phyloP scores from a whole-genome alignment of 92 coral and sea anemone species.

The Parazoanthus swiftii region DNA sequence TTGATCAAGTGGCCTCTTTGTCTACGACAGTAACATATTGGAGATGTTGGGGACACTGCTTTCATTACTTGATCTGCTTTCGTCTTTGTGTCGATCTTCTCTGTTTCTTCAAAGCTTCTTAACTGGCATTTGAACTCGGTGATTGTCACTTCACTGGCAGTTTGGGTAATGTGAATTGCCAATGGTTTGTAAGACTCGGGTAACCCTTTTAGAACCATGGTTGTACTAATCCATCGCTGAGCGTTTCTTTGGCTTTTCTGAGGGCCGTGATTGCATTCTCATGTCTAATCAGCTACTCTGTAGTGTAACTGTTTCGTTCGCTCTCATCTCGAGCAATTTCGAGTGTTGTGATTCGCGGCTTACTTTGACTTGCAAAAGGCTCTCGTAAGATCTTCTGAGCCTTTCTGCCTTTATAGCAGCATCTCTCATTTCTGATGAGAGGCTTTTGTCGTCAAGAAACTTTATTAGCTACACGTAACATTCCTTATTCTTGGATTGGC shows the following conservation, averaged over 20 bases:
- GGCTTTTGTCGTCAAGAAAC: too few relatives aligned
- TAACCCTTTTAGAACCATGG: constrained; percentile 51
- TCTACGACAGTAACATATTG: constrained; percentile 30
- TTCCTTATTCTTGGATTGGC: too few relatives aligned
- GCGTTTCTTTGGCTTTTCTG: constrained; percentile 35
- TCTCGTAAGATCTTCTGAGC: too few relatives aligned
- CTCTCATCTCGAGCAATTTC: too few relatives aligned
- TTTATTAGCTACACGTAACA: too few relatives aligned
- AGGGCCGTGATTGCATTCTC: too few relatives aligned
- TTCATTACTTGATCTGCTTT: constrained; percentile 32
- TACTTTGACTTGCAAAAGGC: too few relatives aligned
- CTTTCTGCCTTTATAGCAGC: too few relatives aligned
- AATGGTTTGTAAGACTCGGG: constrained; percentile 50
- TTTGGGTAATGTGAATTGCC: constrained; percentile 46
- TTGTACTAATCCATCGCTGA: constrained; percentile 49
- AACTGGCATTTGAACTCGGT: constrained; percentile 30
- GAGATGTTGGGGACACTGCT: constrained; percentile 17
- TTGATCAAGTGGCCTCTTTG: constrained; percentile 37
- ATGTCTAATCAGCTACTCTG: too few relatives aligned
- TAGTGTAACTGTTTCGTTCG: too few relatives aligned
- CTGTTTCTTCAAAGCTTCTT: constrained; percentile 12
- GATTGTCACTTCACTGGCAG: constrained; percentile 39
- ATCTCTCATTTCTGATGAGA: too few relatives aligned
- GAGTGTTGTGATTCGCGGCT: too few relatives aligned
- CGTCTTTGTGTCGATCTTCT: constrained; percentile 13